Base-by-base conservation (phyloP, 2,113 vertebrate species). In the Dolichotis patagonum region DNA sequence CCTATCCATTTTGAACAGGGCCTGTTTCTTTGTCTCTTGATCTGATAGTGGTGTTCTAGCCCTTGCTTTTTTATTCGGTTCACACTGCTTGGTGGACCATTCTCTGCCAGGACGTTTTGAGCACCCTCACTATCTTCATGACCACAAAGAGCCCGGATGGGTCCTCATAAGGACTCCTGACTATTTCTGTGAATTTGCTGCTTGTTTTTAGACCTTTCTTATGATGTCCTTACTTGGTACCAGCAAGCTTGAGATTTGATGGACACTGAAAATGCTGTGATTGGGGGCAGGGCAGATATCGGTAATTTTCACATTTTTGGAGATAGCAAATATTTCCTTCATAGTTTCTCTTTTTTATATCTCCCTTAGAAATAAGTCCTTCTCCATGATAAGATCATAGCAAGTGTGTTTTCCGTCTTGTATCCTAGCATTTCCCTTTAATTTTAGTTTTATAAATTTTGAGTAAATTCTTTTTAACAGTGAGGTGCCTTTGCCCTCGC, bases 61-160 rank as follows among this genome's bases (percentile, higher is more conserved):
- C 26, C 19, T 75, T 46, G 35, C 13, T 28, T 86, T 85, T 30
- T 26, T 22, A 17, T 43, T 52, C 43, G n/a, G 5, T 16, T 58
- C 26, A 1, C 26, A 1, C 11, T 3, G 4, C 1, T 75, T 17
- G 14, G 16, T 56, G 24, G 26, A n/a, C 49, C 3, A 0, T 71
- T 82, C 9, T 3, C 2, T 4, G 0, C 28, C 28, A 2, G 19
- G 7, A 0, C 14, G 3, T 30, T 17, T 5, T 6, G 2, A 17
- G 12, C 9, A 2, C 4, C 24, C 24, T 19, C 26, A 1, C 20
- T 28, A 32, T 38, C 30, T 16, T 38, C 30, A 4, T 5, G 24
- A 17, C 30, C 24, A 43, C 9, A 4, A 2, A 41, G 41, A 5
- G 32, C n/a, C 62, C 58, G 67, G 38, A 54, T 7, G 43, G 8